These are phyloP conservation scores for Adelphocoris suturalis DNA, from an alignment of 2,888 invertebrate genomes.

Conservation along the genomic window DNA sequence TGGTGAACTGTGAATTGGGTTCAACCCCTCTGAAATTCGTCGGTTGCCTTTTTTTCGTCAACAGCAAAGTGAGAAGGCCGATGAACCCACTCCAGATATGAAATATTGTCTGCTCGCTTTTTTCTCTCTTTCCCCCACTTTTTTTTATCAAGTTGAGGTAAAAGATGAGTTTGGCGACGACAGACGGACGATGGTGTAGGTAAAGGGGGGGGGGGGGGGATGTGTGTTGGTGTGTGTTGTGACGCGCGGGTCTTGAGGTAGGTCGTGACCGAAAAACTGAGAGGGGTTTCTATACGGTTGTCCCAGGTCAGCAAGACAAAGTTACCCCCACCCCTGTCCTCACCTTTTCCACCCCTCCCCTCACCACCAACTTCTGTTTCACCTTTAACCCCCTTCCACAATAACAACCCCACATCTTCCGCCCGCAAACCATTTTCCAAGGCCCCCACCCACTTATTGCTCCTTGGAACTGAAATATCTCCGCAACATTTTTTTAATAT, in stretches of 20 bases:
- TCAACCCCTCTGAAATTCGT: not conserved
- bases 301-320: conserved; percentile 59
- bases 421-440: not conserved
- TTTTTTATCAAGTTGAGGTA: not conserved
- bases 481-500: not conserved
- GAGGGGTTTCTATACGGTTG: conserved; percentile 18
- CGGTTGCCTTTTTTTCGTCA: not conserved
- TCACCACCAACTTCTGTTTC: too few relatives aligned
- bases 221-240: conserved; percentile 4
- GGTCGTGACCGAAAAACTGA: conserved; percentile 5
- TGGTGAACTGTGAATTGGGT: too few relatives aligned
- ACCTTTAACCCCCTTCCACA: not conserved
- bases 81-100: conserved; percentile 1
- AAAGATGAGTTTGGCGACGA: not conserved
- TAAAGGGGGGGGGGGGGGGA: not conserved
- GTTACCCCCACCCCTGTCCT: not conserved
- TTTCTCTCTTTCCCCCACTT: not conserved
- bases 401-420: not conserved
- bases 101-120: not conserved
- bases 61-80: not conserved
- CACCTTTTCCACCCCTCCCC: too few relatives aligned
- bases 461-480: not conserved
- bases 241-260: conserved; percentile 11
- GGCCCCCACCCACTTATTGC: not conserved
- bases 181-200: too few relatives aligned